phyloP scores from a whole-genome alignment of 2,797 vertebrate genomes.

The Myotis findleyi region DNA sequence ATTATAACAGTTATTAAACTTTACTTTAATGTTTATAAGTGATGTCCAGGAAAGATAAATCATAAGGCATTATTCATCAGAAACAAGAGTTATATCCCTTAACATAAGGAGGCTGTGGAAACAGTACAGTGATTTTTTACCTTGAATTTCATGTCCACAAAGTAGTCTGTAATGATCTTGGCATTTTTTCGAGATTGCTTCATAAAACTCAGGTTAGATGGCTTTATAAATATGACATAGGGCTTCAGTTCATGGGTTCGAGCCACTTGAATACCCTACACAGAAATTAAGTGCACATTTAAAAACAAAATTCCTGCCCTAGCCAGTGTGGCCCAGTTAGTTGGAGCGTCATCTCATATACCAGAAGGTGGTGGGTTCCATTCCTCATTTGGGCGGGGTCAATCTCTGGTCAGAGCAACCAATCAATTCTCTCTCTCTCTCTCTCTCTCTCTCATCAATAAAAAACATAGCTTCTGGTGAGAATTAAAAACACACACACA shows the following conservation, averaged over 20 bases:
- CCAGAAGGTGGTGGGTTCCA: not conserved
- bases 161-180: slow-evolving; percentile 93
- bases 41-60: not conserved
- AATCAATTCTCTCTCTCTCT: not conserved
- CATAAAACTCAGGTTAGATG: slow-evolving; percentile 91
- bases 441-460: too few species aligned
- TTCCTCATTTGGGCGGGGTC: not conserved
- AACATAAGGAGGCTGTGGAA: not conserved
- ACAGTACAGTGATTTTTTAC: slow-evolving; percentile 82
- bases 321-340: not conserved
- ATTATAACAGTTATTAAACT: slow-evolving; percentile 54
- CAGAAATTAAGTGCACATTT: slow-evolving; percentile 49
- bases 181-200: slow-evolving; percentile 92
- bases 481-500: not conserved
- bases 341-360: not conserved
- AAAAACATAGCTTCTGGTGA: not conserved
- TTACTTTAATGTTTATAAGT: slow-evolving; percentile 54
- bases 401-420: too few species aligned
- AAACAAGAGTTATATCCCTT: slow-evolving; percentile 15
- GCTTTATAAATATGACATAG: slow-evolving; percentile 96
- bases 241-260: slow-evolving; percentile 94
- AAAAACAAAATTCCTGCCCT: slow-evolving; percentile 1
- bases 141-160: slow-evolving; percentile 93
- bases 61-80: not conserved
- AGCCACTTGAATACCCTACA: slow-evolving; percentile 92